Percentiles rank a stretch among this genome's conserved stretches.
phyloP scores from a whole-genome alignment of 2,888 invertebrate species.

The Coelinius sp. region DNA sequence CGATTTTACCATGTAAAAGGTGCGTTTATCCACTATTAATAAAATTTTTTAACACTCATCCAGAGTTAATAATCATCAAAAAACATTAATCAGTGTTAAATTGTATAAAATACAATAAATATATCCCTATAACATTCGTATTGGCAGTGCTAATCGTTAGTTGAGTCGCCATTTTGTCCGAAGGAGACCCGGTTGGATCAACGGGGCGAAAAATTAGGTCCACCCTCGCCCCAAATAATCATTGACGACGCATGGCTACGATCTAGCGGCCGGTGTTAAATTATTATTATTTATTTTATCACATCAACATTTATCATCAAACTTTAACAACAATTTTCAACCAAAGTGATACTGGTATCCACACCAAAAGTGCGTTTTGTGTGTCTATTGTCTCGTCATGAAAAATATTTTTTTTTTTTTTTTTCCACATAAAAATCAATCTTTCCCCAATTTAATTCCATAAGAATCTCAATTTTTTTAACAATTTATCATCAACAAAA shows the following conservation, averaged over 20 bases:
- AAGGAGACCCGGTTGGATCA: slow-evolving; percentile 62
- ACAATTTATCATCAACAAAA: no score
- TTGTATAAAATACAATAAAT: slow-evolving; percentile 24
- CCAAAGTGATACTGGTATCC: neutral
- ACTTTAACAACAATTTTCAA: neutral
- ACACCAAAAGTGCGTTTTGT: neutral
- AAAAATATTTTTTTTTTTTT: neutral
- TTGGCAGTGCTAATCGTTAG: slow-evolving; percentile 67
- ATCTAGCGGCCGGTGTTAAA: slow-evolving; percentile 30
- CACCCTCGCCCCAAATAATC: slow-evolving; percentile 50
- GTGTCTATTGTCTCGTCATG: slow-evolving; percentile 1
- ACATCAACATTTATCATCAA: neutral
- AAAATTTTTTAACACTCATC: slow-evolving; percentile 8
- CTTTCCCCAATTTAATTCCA: no score
- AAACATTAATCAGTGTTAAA: neutral
- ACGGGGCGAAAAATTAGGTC: slow-evolving; percentile 60
- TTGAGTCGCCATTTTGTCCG: slow-evolving; percentile 70
- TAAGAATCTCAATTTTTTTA: no score
- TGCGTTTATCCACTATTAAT: slow-evolving; percentile 54
- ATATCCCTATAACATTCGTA: slow-evolving; percentile 45
- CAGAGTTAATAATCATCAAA: neutral
- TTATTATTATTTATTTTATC: slow-evolving; percentile 25
- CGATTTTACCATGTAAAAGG: slow-evolving; percentile 68
- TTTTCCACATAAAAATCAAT: neutral
- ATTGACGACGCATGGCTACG: slow-evolving; percentile 41